Percentiles rank a stretch among this genome's conserved stretches.
Conservation (phyloP, 2,888 invertebrate species). For the Scaptodrosophila latifasciaeformis region DNA sequence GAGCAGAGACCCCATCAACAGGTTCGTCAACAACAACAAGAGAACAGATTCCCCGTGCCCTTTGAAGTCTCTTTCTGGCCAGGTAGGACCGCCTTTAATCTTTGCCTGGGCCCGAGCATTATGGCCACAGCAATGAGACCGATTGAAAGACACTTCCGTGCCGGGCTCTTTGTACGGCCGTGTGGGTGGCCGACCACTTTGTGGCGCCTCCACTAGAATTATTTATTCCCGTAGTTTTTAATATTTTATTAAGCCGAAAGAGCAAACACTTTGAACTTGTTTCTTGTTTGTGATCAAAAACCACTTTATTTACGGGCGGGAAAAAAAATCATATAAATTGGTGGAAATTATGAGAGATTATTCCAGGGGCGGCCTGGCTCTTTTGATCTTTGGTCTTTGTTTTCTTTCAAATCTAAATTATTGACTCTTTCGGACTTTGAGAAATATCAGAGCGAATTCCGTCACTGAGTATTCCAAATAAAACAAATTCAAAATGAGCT, state of each 20-base stretch:
- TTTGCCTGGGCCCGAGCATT: constrained; percentile 17
- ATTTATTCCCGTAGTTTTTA: constrained; percentile 61
- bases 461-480: too few relatives aligned
- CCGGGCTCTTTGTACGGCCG: constrained; percentile 44
- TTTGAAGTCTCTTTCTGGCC: constrained; percentile 43
- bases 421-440: too few relatives aligned
- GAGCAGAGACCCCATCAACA: constrained; percentile 38
- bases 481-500: constrained; percentile 6
- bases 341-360: constrained; percentile 37
- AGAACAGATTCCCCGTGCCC: constrained; percentile 13
- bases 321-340: constrained; percentile 44
- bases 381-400: too few relatives aligned
- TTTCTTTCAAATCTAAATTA: too few relatives aligned
- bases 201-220: constrained; percentile 41
- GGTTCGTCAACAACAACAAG: constrained; percentile 49
- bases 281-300: constrained; percentile 28
- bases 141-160: constrained; percentile 57
- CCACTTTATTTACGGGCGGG: background rate
- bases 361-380: too few relatives aligned
- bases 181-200: constrained; percentile 52
- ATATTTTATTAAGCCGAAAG: constrained; percentile 57
- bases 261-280: constrained; percentile 57
- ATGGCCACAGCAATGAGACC: constrained; percentile 27
- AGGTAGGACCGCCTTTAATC: constrained; percentile 55
- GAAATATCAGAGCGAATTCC: too few relatives aligned